Evolutionary conservation across 2,797 vertebrate genomes (phyloP).

Genomic region (Carduelis carduelis): DNA sequence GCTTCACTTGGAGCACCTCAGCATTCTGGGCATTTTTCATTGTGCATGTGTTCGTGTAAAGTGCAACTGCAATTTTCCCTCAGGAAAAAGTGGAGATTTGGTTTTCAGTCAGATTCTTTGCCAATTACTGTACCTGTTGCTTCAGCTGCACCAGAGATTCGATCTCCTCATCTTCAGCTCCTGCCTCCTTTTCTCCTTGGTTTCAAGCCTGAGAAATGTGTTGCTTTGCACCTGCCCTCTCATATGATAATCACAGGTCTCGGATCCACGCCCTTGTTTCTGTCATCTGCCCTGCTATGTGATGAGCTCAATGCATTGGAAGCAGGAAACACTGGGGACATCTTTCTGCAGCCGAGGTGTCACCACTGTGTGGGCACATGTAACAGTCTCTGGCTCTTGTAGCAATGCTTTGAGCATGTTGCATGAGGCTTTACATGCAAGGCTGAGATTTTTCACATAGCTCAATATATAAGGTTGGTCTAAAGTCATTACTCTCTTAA

Average conservation of each 20-base stretch:
- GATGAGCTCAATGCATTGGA: conserved; percentile 56
- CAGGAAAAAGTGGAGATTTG: background rate
- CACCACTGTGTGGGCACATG: background rate
- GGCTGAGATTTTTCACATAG: background rate
- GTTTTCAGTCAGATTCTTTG: background rate
- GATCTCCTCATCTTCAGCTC: background rate
- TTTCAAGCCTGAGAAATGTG: conserved; percentile 1
- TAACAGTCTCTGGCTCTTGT: background rate
- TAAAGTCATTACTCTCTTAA: background rate
- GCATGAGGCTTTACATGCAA: background rate
- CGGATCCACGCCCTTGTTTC: conserved; percentile 51
- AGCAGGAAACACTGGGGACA: conserved; percentile 42
- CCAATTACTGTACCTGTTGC: background rate
- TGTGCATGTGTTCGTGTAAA: background rate
- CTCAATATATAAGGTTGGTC: background rate
- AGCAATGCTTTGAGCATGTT: background rate
- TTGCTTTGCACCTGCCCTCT: background rate
- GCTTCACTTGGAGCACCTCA: background rate
- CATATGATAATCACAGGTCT: conserved; percentile 41
- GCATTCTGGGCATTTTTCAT: background rate
- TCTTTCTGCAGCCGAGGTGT: background rate
- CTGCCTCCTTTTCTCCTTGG: background rate
- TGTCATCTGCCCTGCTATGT: conserved; percentile 43
- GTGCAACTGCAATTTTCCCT: background rate
- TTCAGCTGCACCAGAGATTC: background rate